These are phyloP conservation scores for Lota lota DNA, from an alignment of 2,113 vertebrate species.

Conservation along the genomic window DNA sequence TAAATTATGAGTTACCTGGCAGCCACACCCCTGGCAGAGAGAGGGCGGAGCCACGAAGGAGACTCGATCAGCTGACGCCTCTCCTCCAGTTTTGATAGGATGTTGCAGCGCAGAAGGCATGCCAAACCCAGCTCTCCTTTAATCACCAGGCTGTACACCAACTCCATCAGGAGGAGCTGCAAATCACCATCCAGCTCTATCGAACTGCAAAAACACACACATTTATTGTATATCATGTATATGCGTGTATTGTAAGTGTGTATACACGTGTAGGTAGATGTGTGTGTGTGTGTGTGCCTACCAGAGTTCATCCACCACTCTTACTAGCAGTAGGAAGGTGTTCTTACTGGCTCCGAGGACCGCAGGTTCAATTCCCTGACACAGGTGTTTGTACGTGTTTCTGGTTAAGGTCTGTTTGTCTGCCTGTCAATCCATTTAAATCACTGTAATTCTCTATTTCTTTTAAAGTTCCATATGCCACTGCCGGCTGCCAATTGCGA, in stretches of 20 bases:
- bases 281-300: constrained; percentile 65
- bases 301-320: constrained; percentile 92
- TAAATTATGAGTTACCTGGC: constrained; percentile 78
- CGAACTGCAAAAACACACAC: constrained; percentile 63
- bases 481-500: too few relatives aligned
- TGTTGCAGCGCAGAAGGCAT: constrained; percentile 83
- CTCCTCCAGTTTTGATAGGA: constrained; percentile 90
- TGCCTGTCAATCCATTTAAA: not conserved
- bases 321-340: constrained; percentile 87
- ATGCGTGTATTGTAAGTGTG: not conserved
- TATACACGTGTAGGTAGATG: not conserved
- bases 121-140: constrained; percentile 85
- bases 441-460: not conserved
- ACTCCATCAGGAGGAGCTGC: constrained; percentile 85
- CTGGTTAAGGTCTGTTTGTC: constrained; percentile 68
- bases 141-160: constrained; percentile 86
- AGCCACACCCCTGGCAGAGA: constrained; percentile 86
- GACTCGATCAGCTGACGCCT: constrained; percentile 83
- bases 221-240: not conserved
- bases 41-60: constrained; percentile 81
- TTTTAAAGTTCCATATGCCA: too few relatives aligned
- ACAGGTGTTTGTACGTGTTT: constrained; percentile 83
- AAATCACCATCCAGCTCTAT: constrained; percentile 90
- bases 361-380: constrained; percentile 75
- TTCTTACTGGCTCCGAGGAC: constrained; percentile 86